Evolutionary conservation across 2,113 vertebrate genomes (phyloP).

Genomic region (Chlorodrepanis virens): DNA sequence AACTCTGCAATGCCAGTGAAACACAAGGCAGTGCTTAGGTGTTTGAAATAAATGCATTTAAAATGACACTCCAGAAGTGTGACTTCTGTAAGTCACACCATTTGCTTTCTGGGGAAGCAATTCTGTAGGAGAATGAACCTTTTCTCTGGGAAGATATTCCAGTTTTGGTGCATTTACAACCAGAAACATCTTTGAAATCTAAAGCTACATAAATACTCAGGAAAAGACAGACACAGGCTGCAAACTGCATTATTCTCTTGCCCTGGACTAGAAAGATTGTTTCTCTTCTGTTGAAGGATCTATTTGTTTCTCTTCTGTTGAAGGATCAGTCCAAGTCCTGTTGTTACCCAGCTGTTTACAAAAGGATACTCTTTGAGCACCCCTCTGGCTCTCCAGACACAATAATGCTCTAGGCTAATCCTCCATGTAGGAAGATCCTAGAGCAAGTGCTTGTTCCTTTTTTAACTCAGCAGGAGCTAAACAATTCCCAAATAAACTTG

Average conservation of each 20-base stretch:
- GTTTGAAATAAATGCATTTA: neutral
- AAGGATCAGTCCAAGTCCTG: neutral
- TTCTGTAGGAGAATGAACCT: neutral
- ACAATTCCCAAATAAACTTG: neutral
- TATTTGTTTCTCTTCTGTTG: neutral
- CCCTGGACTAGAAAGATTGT: neutral
- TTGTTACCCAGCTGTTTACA: neutral
- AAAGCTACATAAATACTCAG: neutral
- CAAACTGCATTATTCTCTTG: neutral
- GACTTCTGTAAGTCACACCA: neutral
- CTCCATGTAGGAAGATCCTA: accelerated
- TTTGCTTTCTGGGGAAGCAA: neutral
- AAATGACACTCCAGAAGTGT: neutral
- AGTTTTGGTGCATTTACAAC: neutral
- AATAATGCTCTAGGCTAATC: neutral
- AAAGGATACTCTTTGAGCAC: accelerated
- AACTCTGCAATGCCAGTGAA: neutral
- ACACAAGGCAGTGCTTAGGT: neutral
- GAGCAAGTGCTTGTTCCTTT: neutral
- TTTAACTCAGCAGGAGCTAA: neutral
- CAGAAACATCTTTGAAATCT: neutral
- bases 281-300: neutral
- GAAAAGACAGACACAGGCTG: neutral
- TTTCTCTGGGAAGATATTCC: neutral
- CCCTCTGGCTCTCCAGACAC: accelerated